Evolutionary conservation across 2,797 vertebrate genomes (phyloP).

Genomic region (Bucorvus abyssinicus): DNA sequence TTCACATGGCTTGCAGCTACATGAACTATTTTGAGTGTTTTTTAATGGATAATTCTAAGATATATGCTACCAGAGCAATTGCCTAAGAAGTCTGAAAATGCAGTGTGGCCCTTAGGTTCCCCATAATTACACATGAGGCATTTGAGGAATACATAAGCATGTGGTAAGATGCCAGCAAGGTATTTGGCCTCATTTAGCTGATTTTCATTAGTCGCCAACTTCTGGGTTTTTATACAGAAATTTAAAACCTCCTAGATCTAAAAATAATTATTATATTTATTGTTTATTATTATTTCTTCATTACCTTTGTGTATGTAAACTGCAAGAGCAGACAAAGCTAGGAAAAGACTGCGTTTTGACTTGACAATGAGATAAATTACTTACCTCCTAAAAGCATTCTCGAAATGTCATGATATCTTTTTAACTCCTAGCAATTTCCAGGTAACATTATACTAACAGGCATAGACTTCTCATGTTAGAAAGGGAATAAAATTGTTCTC

Average conservation of each 20-base stretch:
- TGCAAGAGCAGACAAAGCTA: neutral
- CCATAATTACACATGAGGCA: neutral
- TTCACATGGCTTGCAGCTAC: slow-evolving; percentile 1
- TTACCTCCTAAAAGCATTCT: neutral
- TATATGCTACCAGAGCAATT: neutral
- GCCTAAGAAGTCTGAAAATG: neutral
- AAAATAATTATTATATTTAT: neutral
- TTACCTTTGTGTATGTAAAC: neutral
- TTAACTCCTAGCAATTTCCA: neutral
- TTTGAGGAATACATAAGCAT: neutral
- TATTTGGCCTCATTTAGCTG: neutral
- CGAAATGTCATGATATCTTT: neutral
- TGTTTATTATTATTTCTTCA: neutral
- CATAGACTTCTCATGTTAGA: neutral
- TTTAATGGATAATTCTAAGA: neutral
- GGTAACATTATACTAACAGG: neutral
- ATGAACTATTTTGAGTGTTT: neutral
- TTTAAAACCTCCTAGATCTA: neutral
- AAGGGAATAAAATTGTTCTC: neutral
- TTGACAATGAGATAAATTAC: neutral
- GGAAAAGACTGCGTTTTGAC: neutral
- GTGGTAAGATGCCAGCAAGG: neutral
- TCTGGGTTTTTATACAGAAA: neutral
- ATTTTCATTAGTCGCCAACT: neutral
- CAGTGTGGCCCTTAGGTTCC: neutral